phyloP scores from a whole-genome alignment of 2,113 vertebrate genomes.

The Crocuta crocuta region DNA sequence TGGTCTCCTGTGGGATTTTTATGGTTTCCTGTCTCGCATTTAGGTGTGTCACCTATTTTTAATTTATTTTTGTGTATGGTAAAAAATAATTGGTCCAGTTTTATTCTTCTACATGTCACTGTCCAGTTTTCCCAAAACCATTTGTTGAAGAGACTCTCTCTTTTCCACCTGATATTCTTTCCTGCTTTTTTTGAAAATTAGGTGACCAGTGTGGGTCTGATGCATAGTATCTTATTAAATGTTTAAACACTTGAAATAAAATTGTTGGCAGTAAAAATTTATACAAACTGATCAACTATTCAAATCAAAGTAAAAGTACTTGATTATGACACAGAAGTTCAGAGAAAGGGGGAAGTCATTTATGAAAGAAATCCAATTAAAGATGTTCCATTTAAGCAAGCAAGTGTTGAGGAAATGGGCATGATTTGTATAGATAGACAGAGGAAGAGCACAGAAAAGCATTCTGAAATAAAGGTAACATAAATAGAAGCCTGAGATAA shows the following conservation, averaged over 20 bases:
- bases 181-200: too few species aligned
- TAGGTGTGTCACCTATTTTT: too few species aligned
- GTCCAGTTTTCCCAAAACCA: too few species aligned
- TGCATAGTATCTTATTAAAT: background rate
- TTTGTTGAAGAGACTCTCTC: too few species aligned
- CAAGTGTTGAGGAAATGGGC: background rate
- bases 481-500: background rate
- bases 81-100: too few species aligned
- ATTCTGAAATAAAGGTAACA: background rate
- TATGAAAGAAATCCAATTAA: background rate
- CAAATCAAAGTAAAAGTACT: slow-evolving; percentile 45
- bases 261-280: background rate
- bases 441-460: background rate
- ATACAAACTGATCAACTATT: background rate
- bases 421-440: background rate
- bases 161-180: too few species aligned
- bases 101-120: too few species aligned
- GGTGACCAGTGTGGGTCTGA: too few species aligned
- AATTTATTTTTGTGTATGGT: too few species aligned
- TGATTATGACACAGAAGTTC: background rate
- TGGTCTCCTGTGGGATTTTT: too few species aligned
- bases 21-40: too few species aligned
- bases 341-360: background rate
- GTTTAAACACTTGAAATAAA: background rate
- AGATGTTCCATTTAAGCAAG: background rate